Percentiles rank a stretch among this genome's conserved stretches.
Conservation (phyloP, 2,113 vertebrate species). For the Hystrix cristata region DNA sequence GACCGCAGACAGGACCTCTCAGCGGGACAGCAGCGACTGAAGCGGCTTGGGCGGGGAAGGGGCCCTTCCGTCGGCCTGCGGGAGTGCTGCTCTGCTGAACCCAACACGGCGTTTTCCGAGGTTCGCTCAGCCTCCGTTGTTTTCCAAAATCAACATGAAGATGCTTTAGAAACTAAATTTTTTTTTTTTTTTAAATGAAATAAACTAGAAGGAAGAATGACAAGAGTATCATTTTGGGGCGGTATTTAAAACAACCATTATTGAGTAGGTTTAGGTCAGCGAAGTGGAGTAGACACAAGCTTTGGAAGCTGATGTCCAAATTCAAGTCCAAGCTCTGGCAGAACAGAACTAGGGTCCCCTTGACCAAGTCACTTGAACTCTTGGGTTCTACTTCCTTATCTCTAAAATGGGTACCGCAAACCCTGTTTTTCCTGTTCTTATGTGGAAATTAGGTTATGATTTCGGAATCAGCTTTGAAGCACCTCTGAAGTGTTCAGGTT, state of each 20-base stretch:
- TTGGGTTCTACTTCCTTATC: neutral
- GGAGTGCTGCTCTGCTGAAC: neutral
- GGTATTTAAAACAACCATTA: neutral
- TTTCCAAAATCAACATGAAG: neutral
- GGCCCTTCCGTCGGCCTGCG: no score
- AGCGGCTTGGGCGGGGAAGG: neutral
- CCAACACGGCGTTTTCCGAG: neutral
- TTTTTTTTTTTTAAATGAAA: neutral
- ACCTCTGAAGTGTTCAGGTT: neutral
- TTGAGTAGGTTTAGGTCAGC: neutral
- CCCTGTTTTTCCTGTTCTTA: neutral
- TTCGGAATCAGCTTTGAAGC: neutral
- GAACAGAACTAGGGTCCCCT: fast-evolving
- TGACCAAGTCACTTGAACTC: neutral
- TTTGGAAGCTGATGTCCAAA: neutral
- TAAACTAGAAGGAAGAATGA: neutral
- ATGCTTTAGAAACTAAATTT: neutral
- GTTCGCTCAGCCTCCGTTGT: neutral
- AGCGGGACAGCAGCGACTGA: constrained; percentile 17
- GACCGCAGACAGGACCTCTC: constrained; percentile 1
- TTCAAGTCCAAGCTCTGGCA: neutral
- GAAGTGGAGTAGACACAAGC: neutral
- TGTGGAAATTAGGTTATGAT: neutral
- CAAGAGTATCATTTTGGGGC: neutral
- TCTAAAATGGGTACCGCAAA: neutral